Percentiles rank a stretch among this genome's conserved stretches.
phyloP scores from a whole-genome alignment of 2,113 vertebrate genomes.

The Axis porcinus region DNA sequence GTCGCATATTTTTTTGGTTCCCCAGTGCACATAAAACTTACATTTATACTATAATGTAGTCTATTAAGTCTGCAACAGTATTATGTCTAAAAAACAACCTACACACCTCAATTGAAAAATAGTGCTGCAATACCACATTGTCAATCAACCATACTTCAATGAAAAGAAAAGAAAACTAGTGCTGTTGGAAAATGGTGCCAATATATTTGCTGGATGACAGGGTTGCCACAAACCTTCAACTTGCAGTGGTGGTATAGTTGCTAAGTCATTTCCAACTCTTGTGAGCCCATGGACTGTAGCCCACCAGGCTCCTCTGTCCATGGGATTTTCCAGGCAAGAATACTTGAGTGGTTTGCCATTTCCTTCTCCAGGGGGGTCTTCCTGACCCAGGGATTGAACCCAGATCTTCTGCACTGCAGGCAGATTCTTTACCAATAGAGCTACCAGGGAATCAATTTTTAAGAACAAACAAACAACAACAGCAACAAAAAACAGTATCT shows the following conservation, averaged over 20 bases:
- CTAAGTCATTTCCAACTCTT: not conserved
- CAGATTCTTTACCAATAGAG: not conserved
- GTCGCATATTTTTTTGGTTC: not conserved
- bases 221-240: not conserved
- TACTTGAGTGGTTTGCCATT: not conserved
- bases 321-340: not conserved
- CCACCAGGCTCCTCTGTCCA: not conserved
- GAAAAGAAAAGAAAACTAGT: not conserved
- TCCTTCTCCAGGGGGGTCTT: not conserved
- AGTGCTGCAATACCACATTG: not conserved
- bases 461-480: not conserved
- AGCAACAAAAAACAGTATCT: not conserved
- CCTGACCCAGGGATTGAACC: not conserved
- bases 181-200: not conserved
- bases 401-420: not conserved
- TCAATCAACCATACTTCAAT: not conserved
- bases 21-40: not conserved
- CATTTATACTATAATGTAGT: not conserved
- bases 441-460: not conserved
- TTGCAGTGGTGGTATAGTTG: not conserved
- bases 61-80: not conserved
- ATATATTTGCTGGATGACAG: not conserved
- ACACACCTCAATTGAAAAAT: not conserved
- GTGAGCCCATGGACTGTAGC: not conserved
- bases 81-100: not conserved